A percentile compares a stretch with the other conserved stretches of the same genome.
phyloP scores from a whole-genome alignment of 2,797 vertebrate genomes.

The Sebastes diaconus region DNA sequence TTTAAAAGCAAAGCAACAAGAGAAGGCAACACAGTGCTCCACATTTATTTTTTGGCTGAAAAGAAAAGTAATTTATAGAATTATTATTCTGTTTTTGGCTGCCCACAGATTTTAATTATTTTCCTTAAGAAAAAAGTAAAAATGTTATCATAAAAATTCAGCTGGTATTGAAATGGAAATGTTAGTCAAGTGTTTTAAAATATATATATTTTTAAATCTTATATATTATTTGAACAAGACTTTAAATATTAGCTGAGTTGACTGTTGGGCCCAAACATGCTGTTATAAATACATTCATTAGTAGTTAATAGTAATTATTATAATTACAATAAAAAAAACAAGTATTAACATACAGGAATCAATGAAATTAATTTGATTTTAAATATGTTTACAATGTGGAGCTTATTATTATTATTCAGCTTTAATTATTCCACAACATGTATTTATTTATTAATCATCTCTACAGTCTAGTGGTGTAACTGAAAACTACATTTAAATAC shows the following conservation, averaged over 20 bases:
- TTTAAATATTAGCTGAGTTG: neutral
- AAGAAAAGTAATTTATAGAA: neutral
- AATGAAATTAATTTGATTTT: neutral
- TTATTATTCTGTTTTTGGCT: neutral
- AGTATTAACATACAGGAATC: neutral
- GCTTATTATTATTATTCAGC: neutral
- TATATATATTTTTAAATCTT: neutral
- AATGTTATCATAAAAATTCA: neutral
- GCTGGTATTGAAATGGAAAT: neutral
- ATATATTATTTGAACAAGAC: neutral
- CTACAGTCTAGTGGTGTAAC: neutral
- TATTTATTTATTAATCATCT: neutral
- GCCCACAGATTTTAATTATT: neutral
- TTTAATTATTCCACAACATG: neutral
- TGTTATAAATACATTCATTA: neutral
- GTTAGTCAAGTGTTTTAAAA: neutral
- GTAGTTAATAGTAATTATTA: neutral
- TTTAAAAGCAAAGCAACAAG: neutral
- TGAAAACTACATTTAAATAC: neutral
- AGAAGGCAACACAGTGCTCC: neutral
- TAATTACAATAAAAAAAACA: neutral
- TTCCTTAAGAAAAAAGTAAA: neutral
- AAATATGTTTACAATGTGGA: neutral
- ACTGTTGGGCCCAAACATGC: neutral
- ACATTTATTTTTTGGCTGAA: neutral